Base-by-base conservation (phyloP, 2,888 invertebrate genomes). In the Crematogaster levior region DNA sequence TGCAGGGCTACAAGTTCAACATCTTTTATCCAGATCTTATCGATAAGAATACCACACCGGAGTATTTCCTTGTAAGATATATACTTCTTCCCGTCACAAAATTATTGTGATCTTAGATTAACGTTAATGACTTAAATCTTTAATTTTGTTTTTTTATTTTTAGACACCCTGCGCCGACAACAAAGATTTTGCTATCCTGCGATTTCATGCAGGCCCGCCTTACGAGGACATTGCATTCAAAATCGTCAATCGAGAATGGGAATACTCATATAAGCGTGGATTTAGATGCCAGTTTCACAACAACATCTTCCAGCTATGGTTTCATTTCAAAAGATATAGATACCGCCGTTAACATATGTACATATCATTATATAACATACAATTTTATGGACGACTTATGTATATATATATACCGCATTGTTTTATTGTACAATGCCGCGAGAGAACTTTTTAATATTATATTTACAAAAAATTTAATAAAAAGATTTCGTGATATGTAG, bases 1-100 rank as follows among this genome's bases (percentile, higher is more conserved):
- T 99, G 0, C 99, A 99, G 95, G 99, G 99, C 9, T 99, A 99
- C 95, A 99, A 99, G 95, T 99, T 99, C 95, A 99, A 99, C 95
- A 99, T 99, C 91, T 99, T 99, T 95, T 99, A 99, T 95, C 99
- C 99, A 0, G 99, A 99, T 95, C 96, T 99, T 84, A 99, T 99
- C 90, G 98, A 99, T 94, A 98, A 99, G 94, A 96, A 96, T 85
- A 96, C 97, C 82, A 98, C 99, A 18, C 99, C 99, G 0, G 97
- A 98, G 93, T 99, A 99, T 95, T 98, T 97, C 81, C 95, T 99
- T 95, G 97, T 97, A 95, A 95, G 85, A 46, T 43, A 40, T 61
- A 30, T 10, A 1, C 0, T 15, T 56, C 3, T 15, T 27, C 3
- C 2, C 6, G 6, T 12, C 15, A 0, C 27, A 18, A n/a, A n/a